phyloP scores from a whole-genome alignment of 2,797 vertebrate species.

The Myoxocephalus aenaeus region DNA sequence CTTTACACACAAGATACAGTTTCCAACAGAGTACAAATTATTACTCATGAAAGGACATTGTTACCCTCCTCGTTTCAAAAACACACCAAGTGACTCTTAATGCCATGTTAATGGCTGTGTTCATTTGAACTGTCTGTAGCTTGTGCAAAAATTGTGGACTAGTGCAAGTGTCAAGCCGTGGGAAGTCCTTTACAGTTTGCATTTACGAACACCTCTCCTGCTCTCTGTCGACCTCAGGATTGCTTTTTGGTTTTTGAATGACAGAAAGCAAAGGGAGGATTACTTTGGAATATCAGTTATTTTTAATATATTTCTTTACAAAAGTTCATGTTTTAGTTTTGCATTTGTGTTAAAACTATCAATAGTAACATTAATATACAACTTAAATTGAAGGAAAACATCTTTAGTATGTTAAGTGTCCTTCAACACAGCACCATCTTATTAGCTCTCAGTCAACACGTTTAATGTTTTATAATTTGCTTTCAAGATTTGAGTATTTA shows the following conservation, averaged over 20 bases:
- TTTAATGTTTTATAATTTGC: conserved; percentile 76
- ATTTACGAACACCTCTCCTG: conserved; percentile 83
- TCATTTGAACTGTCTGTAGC: conserved; percentile 78
- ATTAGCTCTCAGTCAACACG: conserved; percentile 77
- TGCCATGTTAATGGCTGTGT: conserved; percentile 73
- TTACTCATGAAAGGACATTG: conserved; percentile 68
- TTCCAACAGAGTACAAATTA: conserved; percentile 72
- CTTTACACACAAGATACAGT: conserved; percentile 83
- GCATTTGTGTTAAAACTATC: conserved; percentile 88
- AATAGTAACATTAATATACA: conserved; percentile 88
- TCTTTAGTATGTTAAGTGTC: conserved; percentile 86
- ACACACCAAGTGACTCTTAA: conserved; percentile 70
- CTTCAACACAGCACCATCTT: conserved; percentile 85
- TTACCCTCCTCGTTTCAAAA: conserved; percentile 57
- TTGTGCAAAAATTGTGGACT: conserved; percentile 85
- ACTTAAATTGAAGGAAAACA: conserved; percentile 85
- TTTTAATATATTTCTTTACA: conserved; percentile 87
- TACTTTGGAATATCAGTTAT: conserved; percentile 89
- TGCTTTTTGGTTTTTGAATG: conserved; percentile 89
- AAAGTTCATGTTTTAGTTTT: conserved; percentile 86
- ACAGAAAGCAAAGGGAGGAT: conserved; percentile 87
- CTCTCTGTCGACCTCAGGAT: conserved; percentile 85
- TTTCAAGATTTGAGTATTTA: conserved; percentile 67
- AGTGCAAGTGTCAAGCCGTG: conserved; percentile 84
- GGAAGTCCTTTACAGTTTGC: conserved; percentile 84